Percentiles rank a stretch among this genome's conserved stretches.
These are phyloP conservation scores for Anolis apletophallus DNA, from an alignment of 2,797 vertebrate genomes.

Conservation along the genomic window DNA sequence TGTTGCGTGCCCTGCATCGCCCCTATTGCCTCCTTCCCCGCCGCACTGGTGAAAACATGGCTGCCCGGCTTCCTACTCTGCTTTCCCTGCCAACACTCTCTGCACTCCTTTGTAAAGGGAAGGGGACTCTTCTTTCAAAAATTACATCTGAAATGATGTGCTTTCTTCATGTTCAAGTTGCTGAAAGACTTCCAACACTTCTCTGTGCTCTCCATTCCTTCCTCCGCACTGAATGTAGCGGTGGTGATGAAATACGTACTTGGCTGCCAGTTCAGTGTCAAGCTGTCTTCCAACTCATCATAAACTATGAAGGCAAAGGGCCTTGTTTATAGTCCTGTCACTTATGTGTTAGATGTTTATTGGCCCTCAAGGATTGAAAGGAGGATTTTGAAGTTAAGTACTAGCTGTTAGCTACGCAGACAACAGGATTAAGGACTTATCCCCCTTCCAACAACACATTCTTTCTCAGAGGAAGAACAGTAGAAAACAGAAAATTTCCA, in stretches of 20 bases:
- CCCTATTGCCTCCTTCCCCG: too few species aligned
- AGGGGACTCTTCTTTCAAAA: neutral
- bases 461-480: neutral
- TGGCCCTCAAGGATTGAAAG: conserved; percentile 30
- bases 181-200: neutral
- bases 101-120: neutral
- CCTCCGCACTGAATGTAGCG: neutral
- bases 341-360: conserved; percentile 30
- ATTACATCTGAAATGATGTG: neutral
- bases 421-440: neutral
- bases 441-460: neutral
- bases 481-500: neutral
- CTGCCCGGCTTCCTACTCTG: too few species aligned
- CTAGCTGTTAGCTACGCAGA: neutral
- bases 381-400: neutral
- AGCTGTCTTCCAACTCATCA: neutral
- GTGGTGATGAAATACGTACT: accelerated
- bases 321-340: conserved; percentile 24
- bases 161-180: neutral
- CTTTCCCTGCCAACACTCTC: neutral
- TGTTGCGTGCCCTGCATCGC: too few species aligned
- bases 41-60: too few species aligned
- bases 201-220: neutral
- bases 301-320: neutral
- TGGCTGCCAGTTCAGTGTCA: conserved; percentile 3